Base-by-base conservation (phyloP, 2,888 invertebrate species). In the Eupsilia transversa region DNA sequence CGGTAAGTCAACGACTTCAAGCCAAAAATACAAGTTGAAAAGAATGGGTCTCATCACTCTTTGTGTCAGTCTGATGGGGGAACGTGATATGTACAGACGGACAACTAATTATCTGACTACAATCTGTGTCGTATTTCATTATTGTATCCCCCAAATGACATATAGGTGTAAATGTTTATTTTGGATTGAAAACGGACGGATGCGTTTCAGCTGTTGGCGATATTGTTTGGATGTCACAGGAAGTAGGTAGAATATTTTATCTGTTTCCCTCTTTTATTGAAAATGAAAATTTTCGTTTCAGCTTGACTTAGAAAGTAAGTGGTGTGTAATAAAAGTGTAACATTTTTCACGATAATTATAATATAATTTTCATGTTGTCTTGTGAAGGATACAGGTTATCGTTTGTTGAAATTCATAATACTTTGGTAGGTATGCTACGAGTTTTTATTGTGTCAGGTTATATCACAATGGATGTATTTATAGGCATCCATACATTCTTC, bases 11-110 rank as follows among this genome's bases (percentile, higher is more conserved):
- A 89, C 86, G 93, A 93, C 93, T 89, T 84, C 72, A 74, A 82
- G 84, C 89, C 91, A 86, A 90, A 92, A 91, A 91, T 91, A 92
- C 89, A 80, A 79, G 69, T 70, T 60, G 87, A 86, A 89, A 91
- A 91, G 92, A 91, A 91, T 93, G 91, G 91, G 87, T 84, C 88
- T 86, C 89, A 93, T 93, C 90, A 86, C 71, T 93, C 93, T 92
- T 90, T 91, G 91, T 92, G 92, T 92, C 91, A 87, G 72, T 71
- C 66, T 41, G 83, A 77, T 74, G 79, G 86, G 86, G 85, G 82
- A 82, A 78, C 67, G 76, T 72, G 76, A 74, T 81, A 79, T 68
- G 66, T 63, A 70, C 77, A 72, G 80, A 75, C 80, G 77, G 66
- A 68, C 70, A 72, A 78, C 86, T 87, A 84, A 85, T 87, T 86